Conservation (phyloP, 2,888 invertebrate genomes). For the Clunio marinus region DNA sequence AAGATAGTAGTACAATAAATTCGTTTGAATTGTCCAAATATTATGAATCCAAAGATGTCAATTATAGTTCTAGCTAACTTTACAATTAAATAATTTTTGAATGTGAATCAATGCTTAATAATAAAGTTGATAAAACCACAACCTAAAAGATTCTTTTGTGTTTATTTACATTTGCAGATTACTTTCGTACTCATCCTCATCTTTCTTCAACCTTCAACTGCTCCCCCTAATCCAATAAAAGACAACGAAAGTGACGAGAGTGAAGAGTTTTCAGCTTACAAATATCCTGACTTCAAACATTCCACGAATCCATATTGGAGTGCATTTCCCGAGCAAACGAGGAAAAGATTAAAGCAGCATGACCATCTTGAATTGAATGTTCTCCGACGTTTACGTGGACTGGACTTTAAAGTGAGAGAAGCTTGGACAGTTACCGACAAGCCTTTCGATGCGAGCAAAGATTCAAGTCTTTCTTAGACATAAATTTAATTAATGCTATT, state of each 20-base stretch:
- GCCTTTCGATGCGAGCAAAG: not conserved
- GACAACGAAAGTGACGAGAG: not conserved
- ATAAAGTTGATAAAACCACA: no score
- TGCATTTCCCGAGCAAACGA: not conserved
- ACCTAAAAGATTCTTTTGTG: no score
- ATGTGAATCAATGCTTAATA: no score
- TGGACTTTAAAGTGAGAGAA: not conserved
- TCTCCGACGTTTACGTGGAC: not conserved
- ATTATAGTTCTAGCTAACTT: no score
- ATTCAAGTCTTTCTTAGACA: no score
- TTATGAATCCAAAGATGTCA: no score
- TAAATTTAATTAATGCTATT: no score
- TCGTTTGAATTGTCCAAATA: no score
- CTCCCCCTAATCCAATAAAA: not conserved
- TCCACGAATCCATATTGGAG: not conserved
- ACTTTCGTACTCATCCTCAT: not conserved
- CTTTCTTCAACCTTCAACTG: not conserved
- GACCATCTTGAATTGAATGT: not conserved
- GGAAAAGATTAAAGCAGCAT: not conserved
- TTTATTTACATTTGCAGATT: not conserved
- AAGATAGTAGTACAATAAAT: no score
- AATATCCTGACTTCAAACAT: not conserved
- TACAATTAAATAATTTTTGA: no score
- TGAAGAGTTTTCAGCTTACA: not conserved
- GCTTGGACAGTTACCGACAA: slow-evolving; percentile 1